Base-by-base conservation (phyloP, 2,797 vertebrate genomes). In the Bucorvus abyssinicus region DNA sequence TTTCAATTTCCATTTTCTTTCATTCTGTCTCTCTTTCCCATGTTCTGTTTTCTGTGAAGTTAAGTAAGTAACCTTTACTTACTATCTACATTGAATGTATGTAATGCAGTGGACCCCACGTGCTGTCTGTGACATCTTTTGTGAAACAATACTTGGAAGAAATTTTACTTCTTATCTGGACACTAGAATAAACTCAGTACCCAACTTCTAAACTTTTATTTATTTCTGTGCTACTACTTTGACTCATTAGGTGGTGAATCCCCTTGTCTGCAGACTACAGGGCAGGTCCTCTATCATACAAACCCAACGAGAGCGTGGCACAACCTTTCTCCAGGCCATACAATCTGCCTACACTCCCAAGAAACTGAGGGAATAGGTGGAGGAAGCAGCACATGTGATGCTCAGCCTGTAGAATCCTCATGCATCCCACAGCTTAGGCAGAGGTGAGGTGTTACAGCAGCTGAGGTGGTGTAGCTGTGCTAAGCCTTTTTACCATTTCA, bases 381-480 rank as follows among this genome's bases (percentile, higher is more conserved):
- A 69, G 45, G 47, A 79, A 89, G 63, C 11, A 60, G 27, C 14
- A 70, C 6, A 49, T 1, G 1, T 0, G 0, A n/a, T n/a, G 4
- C 24, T 84, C n/a, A 45, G 18, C 26, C 38, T 52, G 14, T 55
- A 7, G 20, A 84, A 76, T 12, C 21, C 3, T 79, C 32, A 50
- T 53, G 5, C 2, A 0, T 13, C 15, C 30, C 36, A 27, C 12
- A 56, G 42, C 47, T 56, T 23, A 57, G n/a, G 21, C 36, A 85
- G 59, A 85, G 12, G 1, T 32, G 65, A 67, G 26, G 47, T 2
- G 1, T 27, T 38, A 23, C 38, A 36, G 32, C 30, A 52, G 22
- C 22, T 53, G 64, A 32, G 30, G 18, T 36, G 8, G 32, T 22
- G 36, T 36, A 61, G 20, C 14, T 81, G 13, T 38, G 36, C 24